Conservation (phyloP, 2,888 invertebrate species). For the Nomada flava region DNA sequence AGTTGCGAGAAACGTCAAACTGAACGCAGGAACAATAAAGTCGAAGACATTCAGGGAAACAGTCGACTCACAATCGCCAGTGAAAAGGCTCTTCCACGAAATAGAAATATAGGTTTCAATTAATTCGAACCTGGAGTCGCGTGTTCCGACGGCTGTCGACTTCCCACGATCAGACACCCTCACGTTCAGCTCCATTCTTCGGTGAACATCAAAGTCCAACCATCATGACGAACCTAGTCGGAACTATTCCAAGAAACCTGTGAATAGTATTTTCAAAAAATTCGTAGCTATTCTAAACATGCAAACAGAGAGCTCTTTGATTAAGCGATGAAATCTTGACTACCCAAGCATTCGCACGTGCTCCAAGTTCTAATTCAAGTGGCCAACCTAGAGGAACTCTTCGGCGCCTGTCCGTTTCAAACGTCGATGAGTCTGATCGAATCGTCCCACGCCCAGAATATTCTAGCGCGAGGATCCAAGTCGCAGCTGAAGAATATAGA, state of each 20-base stretch:
- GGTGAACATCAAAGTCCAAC: not conserved
- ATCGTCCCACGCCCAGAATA: not conserved
- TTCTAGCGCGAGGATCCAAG: not conserved
- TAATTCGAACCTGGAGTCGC: not conserved
- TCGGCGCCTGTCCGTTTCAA: not conserved
- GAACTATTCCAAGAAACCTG: not conserved
- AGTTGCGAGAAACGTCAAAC: no score
- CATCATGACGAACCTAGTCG: not conserved
- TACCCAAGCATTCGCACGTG: not conserved
- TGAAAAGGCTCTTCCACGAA: not conserved
- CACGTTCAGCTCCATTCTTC: not conserved
- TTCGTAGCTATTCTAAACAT: slow-evolving; percentile 10
- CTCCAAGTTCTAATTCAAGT: not conserved
- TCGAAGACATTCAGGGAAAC: no score
- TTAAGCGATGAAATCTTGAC: not conserved
- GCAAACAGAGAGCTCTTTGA: slow-evolving; percentile 15
- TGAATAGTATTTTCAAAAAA: not conserved
- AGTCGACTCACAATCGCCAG: no score
- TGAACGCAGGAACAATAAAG: no score
- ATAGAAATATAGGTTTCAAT: not conserved
- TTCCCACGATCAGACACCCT: not conserved
- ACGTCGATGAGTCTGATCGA: slow-evolving; percentile 1
- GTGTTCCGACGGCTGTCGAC: slow-evolving; percentile 44
- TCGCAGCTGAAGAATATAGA: slow-evolving; percentile 39
- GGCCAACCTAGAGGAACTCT: not conserved